phyloP scores from a whole-genome alignment of 2,888 invertebrate species.

The Tachina grossa region DNA sequence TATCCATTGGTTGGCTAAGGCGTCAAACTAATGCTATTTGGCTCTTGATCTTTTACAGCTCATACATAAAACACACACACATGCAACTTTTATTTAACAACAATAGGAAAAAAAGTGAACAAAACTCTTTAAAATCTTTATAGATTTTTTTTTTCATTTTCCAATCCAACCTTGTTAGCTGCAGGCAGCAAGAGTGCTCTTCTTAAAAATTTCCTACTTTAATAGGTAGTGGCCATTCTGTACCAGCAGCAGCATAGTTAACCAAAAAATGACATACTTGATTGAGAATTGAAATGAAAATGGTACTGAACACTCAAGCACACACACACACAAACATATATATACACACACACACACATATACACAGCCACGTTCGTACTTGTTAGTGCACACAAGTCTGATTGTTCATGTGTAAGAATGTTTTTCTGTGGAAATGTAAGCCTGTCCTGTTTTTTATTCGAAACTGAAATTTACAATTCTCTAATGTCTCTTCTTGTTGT shows the following conservation, averaged over 20 bases:
- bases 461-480: constrained; percentile 44
- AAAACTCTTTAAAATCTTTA: constrained; percentile 59
- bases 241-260: constrained; percentile 17
- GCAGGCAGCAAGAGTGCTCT: constrained; percentile 22
- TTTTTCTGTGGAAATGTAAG: constrained; percentile 25
- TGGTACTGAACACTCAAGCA: constrained; percentile 40
- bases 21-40: constrained; percentile 73
- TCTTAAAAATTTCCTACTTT: constrained; percentile 37
- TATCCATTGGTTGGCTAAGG: constrained; percentile 66
- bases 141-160: constrained; percentile 23
- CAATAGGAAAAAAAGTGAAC: constrained; percentile 29
- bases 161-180: constrained; percentile 44
- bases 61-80: neutral
- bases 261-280: constrained; percentile 62
- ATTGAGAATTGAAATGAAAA: constrained; percentile 59
- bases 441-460: constrained; percentile 30
- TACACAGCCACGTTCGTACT: neutral
- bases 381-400: neutral
- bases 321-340: neutral
- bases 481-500: constrained; percentile 32
- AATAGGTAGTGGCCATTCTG: constrained; percentile 35
- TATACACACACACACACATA: neutral
- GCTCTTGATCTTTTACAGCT: constrained; percentile 69
- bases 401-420: neutral
- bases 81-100: neutral